Evolutionary conservation across 2,113 vertebrate genomes (phyloP).

Genomic region (Etia nguti): DNA sequence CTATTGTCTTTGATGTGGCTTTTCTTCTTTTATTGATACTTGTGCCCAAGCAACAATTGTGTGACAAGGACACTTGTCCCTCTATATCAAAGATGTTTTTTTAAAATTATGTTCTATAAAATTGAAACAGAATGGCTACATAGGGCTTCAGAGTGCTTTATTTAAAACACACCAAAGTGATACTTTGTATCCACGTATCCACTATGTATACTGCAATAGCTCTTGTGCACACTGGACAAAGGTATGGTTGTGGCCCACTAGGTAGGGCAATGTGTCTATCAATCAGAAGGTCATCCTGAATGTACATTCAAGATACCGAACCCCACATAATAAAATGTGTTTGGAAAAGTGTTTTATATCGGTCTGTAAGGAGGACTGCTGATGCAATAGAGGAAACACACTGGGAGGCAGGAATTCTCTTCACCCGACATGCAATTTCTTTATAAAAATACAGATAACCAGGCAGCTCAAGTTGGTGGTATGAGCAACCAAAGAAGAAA

Average conservation of each 20-base stretch:
- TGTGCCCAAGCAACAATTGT: background rate
- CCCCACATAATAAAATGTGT: background rate
- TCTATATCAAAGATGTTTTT: background rate
- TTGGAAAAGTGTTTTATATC: background rate
- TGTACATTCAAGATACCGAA: background rate
- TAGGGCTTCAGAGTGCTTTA: background rate
- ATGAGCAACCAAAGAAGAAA: too few relatives aligned
- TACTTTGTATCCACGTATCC: background rate
- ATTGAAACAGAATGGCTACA: background rate
- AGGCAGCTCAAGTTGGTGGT: too few relatives aligned
- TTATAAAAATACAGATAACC: too few relatives aligned
- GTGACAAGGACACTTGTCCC: background rate
- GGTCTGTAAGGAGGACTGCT: too few relatives aligned
- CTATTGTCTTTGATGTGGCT: background rate
- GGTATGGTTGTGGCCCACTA: background rate
- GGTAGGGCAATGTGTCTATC: background rate
- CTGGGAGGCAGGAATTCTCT: too few relatives aligned
- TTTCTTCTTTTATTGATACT: background rate
- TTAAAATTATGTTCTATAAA: background rate
- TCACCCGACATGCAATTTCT: too few relatives aligned
- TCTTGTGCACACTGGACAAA: background rate
- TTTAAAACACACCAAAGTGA: background rate
- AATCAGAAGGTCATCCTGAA: background rate
- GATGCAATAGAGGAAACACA: too few relatives aligned
- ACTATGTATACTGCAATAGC: background rate